Evolutionary conservation across 1,140 invertebrate species (phyloP), one percentile per base, ranked within the genome.

Genomic region (Druon quercuslanigerum): DNA sequence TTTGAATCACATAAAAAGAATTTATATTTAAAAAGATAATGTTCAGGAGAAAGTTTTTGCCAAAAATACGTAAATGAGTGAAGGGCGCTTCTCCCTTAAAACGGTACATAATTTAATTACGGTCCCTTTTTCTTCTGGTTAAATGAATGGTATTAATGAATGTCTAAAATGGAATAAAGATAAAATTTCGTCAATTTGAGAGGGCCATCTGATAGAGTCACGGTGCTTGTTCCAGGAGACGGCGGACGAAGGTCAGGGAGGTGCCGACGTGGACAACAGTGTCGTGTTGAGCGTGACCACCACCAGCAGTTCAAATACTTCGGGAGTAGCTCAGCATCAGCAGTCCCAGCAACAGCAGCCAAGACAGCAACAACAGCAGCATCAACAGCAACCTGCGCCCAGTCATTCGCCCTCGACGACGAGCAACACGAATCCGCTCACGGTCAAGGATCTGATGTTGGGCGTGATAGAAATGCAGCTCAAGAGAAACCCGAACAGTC

Each of bases 381-480:
- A 81, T 56, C 16, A 82, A 66, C 80, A 83, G 83, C 77, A 88
- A 83, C 88, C 90, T 83, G 76, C 90, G 84, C 79, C 92, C 89
- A 92, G 73, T 93, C 92, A 66, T 71, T 92, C 93, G 12, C 89
- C 90, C 0, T 91, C 92, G 17, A 87, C 89, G 1, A 83, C 88
- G 0, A 90, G 88, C 54, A 92, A 89, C 72, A 86, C 90, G 3
- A 93, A 92, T 71, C 93, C 92, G 2, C 87, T 95, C 6, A 95
- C 95, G 5, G 95, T 96, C 7, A 94, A 95, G 77, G 95, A 96
- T 89, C 92, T 96, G 19, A 94, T 96, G 90, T 89, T 94, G 52
- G 94, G 94, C 79, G 94, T 96, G 52, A 96, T 96, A 72, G 95
- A 96, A 83, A 93, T 94, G 88, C 94, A 94, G 73, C 85, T 96